Evolutionary conservation across 2,113 vertebrate genomes (phyloP).

Genomic region (Steatornis caripensis): DNA sequence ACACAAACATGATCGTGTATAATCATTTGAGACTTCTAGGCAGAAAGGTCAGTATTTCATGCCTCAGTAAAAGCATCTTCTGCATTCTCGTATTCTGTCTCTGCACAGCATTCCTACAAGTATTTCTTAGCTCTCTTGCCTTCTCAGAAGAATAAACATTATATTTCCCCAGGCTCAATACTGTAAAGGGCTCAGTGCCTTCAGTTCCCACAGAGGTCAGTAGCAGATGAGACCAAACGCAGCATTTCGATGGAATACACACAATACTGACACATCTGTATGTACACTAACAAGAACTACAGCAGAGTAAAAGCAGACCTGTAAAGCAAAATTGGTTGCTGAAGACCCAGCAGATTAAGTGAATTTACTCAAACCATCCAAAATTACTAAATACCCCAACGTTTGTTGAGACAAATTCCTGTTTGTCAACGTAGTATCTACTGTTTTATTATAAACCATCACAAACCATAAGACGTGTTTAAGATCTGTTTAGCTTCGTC

Average conservation of each 20-base stretch:
- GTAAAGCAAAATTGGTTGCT: background rate
- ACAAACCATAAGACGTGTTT: accelerated
- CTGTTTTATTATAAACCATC: background rate
- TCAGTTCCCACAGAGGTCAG: background rate
- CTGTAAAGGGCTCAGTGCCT: background rate
- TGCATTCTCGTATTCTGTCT: background rate
- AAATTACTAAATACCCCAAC: background rate
- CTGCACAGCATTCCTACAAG: background rate
- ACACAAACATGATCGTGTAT: background rate
- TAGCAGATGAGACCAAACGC: background rate
- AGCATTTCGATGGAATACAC: background rate
- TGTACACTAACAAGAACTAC: accelerated
- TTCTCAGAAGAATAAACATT: background rate
- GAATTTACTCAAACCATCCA: background rate
- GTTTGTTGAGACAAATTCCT: background rate
- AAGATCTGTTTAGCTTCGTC: no score
- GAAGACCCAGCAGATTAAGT: background rate
- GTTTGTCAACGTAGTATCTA: background rate
- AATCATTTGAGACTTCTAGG: background rate
- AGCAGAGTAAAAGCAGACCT: background rate
- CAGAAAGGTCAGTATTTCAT: background rate
- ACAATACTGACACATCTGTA: accelerated
- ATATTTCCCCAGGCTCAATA: accelerated
- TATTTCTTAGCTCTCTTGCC: background rate
- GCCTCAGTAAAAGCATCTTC: background rate